Conservation (phyloP, 1,140 invertebrate species). For the Drosophila yakuba region DNA sequence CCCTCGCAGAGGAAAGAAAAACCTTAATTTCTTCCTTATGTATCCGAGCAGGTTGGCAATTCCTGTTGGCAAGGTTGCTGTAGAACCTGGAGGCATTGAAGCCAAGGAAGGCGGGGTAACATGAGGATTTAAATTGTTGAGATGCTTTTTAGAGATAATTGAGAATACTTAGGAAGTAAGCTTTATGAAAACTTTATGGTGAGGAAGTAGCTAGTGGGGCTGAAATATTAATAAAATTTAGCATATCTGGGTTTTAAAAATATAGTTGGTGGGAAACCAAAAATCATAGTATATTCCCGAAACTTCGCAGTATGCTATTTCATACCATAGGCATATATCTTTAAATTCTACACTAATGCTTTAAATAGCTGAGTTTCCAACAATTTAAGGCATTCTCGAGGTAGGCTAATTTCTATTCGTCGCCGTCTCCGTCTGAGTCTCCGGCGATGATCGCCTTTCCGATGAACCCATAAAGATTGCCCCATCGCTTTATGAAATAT, state of each 20-base stretch:
- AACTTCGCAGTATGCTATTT: not conserved
- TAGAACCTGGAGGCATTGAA: not conserved
- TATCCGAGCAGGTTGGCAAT: constrained; percentile 35
- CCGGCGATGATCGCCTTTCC: constrained; percentile 72
- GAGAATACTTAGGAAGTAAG: not conserved
- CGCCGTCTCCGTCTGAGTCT: constrained; percentile 1
- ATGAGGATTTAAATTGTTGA: not conserved
- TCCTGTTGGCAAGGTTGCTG: constrained; percentile 51
- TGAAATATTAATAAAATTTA: not conserved
- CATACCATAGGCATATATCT: not conserved
- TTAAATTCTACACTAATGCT: constrained; percentile 10
- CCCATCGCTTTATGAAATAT: constrained; percentile 77
- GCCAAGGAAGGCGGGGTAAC: not conserved
- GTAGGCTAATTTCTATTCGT: constrained; percentile 51
- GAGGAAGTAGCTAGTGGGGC: not conserved
- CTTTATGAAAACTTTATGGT: not conserved
- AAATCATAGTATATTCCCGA: no score
- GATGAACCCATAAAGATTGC: constrained; percentile 81
- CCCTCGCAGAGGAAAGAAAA: constrained; percentile 26
- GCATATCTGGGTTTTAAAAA: no score
- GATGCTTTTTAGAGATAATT: constrained; percentile 26
- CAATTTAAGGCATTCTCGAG: constrained; percentile 51
- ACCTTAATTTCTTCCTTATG: constrained; percentile 80
- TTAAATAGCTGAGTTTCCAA: constrained; percentile 29
- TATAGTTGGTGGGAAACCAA: not conserved